Conservation (phyloP, 2,888 invertebrate genomes). For the Sphaerophoria taeniata region DNA sequence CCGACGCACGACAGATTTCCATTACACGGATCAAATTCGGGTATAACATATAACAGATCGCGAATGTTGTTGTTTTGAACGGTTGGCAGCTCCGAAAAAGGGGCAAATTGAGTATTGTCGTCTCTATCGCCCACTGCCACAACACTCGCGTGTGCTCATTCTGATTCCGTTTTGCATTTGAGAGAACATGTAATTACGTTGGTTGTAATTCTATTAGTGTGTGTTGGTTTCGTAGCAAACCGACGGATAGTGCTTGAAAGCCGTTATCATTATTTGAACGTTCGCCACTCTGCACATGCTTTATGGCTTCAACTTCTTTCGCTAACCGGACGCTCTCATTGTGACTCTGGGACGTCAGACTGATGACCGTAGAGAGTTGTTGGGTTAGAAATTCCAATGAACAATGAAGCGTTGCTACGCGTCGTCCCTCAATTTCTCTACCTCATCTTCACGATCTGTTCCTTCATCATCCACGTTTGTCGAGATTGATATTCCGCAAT, state of each 20-base stretch:
- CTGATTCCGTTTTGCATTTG: no score
- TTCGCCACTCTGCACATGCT: no score
- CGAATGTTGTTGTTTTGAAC: slow-evolving; percentile 1
- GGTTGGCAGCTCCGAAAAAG: no score
- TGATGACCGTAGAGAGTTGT: neutral
- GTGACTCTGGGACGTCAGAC: neutral
- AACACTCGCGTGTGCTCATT: neutral
- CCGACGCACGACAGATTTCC: slow-evolving; percentile 31
- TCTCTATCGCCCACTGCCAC: neutral
- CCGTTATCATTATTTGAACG: no score
- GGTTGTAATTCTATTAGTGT: neutral
- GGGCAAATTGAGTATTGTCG: neutral
- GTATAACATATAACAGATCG: slow-evolving; percentile 45
- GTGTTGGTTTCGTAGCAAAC: no score
- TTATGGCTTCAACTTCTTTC: no score
- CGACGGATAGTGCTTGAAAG: no score
- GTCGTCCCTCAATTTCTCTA: slow-evolving; percentile 12
- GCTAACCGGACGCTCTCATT: no score
- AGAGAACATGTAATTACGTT: neutral
- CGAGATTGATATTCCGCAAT: no score
- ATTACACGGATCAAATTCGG: slow-evolving; percentile 49
- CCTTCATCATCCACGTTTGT: neutral
- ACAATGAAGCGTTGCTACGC: neutral
- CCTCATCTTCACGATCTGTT: neutral
- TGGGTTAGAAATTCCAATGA: neutral